These are phyloP conservation scores for Hylomyscus alleni DNA, from an alignment of 2,797 vertebrate species.

Conservation along the genomic window DNA sequence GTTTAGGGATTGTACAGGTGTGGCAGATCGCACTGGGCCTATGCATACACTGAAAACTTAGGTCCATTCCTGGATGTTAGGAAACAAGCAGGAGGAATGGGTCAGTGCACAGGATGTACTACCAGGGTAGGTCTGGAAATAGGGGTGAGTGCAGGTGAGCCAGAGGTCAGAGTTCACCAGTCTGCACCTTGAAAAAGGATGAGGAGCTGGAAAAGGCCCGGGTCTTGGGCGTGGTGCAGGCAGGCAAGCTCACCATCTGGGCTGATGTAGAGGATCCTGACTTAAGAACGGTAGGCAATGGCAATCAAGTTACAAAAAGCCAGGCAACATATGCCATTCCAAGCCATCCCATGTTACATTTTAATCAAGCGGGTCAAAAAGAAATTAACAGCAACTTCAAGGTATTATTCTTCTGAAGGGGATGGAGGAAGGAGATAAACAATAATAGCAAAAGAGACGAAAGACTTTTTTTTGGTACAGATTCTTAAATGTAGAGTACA, in stretches of 20 bases:
- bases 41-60: neutral
- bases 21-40: neutral
- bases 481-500: neutral
- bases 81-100: neutral
- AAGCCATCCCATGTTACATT: neutral
- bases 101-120: neutral
- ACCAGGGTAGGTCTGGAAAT: neutral
- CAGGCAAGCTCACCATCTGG: neutral
- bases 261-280: neutral
- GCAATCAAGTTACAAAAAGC: neutral
- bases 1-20: neutral
- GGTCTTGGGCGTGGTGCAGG: neutral
- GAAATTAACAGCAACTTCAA: neutral
- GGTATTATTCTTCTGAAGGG: neutral
- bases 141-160: neutral
- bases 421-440: neutral
- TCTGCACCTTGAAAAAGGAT: neutral
- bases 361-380: neutral
- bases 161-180: neutral
- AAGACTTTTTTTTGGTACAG: neutral
- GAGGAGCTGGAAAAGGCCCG: neutral
- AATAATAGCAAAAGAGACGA: neutral
- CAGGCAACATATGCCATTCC: neutral
- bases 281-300: neutral
- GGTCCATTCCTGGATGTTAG: neutral